Percentiles rank a stretch among this genome's conserved stretches.
These are phyloP conservation scores for Agonopterix alstromeriana DNA, from an alignment of 2,888 invertebrate species.

Conservation along the genomic window DNA sequence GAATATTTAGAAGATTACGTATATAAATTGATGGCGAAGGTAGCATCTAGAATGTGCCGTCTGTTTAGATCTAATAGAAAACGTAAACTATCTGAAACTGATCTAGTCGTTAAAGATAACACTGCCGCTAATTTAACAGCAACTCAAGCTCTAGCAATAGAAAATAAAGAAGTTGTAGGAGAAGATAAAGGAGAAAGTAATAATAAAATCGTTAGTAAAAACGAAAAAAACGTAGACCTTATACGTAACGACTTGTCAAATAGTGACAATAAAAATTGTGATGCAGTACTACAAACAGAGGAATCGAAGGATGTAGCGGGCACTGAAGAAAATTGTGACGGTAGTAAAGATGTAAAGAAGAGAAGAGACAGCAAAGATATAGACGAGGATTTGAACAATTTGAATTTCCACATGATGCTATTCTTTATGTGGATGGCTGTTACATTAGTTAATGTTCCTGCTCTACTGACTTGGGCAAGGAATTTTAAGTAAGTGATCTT, in stretches of 20 bases:
- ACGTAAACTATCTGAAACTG: constrained; percentile 16
- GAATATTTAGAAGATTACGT: constrained; percentile 82
- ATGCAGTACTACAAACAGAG: neutral
- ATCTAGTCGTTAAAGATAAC: constrained; percentile 10
- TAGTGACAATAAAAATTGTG: no score
- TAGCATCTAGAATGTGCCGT: constrained; percentile 43
- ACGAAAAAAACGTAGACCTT: constrained; percentile 2
- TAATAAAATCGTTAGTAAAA: neutral
- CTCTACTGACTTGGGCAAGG: constrained; percentile 86
- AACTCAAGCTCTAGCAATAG: constrained; percentile 12
- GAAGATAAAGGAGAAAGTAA: neutral
- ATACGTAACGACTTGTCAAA: no score
- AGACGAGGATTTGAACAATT: constrained; percentile 57
- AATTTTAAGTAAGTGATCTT: constrained; percentile 81
- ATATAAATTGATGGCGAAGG: constrained; percentile 62
- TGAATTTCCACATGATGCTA: constrained; percentile 85
- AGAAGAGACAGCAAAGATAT: constrained; percentile 15
- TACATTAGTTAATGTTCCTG: constrained; percentile 82
- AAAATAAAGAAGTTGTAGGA: constrained; percentile 9
- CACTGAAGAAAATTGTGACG: constrained; percentile 11
- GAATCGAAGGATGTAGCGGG: constrained; percentile 5
- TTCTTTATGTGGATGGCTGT: constrained; percentile 82
- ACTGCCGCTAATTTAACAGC: constrained; percentile 1
- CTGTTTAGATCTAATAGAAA: constrained; percentile 33
- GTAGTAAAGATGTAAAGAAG: constrained; percentile 15